Base-by-base conservation (phyloP, 23 tunicate genomes). In the Ciona savignyi region DNA sequence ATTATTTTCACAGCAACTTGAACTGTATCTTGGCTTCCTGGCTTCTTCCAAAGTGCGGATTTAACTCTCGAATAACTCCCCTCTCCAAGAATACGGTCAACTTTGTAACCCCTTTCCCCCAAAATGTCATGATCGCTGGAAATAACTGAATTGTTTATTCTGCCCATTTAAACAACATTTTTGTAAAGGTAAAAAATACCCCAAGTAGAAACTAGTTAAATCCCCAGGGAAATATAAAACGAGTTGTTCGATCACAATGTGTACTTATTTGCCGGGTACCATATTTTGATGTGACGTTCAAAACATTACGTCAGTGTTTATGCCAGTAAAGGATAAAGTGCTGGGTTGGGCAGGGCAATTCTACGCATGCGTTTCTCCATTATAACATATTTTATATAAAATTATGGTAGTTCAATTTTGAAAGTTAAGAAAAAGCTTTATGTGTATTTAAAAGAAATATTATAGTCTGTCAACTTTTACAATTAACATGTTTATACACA, bases 11-110 rank as follows among this genome's bases (percentile, higher is more conserved):
- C 3, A 3, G 93, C 93, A 31, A 86, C 93, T 4, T 68, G 71
- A 0, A 78, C 1, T 4, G 31, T 32, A 1, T 73, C 61, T 20
- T 66, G 0, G 2, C 33, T 56, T 24, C 80, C 84, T 4, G 80
- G 70, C 35, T 74, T 74, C 1, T 67, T 79, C 93, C 93, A 86
- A 65, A 72, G 66, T 34, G 93, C 93, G 23, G 75, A 34, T 63
- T 86, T 86, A 19, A 86, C 93, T 31, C 72, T 74, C 2, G 93
- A 86, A 68, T 78, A 86, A 27, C 85, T 80, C 4, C 93, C 93
- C 67, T 86, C 93, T 27, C 93, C 93, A 0, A 86, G 48, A 42
- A 73, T 35, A 15, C 56, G 60, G n/a, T 65, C 80, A 2, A 79
- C 26, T 32, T 73, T 60, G 60, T 72, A 77, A 2, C 93, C 93